phyloP scores from a whole-genome alignment of 2,113 vertebrate species.

The Sylvilagus bachmani region DNA sequence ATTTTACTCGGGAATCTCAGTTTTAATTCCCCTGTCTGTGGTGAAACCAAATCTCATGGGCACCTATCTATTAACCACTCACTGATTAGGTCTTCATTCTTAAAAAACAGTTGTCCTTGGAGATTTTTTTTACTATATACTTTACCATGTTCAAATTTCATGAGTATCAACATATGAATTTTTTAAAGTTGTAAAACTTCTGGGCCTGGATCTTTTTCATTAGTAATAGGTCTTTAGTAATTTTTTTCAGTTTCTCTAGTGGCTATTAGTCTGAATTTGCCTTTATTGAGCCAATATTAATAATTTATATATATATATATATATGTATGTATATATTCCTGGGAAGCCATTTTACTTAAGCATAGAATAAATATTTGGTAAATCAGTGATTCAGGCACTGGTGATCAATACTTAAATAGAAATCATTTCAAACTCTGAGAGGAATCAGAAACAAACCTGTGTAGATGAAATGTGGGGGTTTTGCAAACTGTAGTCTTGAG shows the following conservation, averaged over 20 bases:
- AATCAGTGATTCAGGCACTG: neutral
- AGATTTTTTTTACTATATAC: neutral
- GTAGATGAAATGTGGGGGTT: neutral
- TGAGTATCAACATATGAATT: neutral
- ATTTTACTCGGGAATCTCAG: neutral
- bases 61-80: neutral
- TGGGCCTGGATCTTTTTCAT: neutral
- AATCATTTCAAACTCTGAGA: neutral
- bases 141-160: neutral
- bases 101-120: neutral
- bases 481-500: neutral
- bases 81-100: neutral
- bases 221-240: neutral
- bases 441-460: neutral
- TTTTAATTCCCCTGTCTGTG: neutral
- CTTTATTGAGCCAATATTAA: slow-evolving; percentile 10
- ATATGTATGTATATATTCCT: neutral
- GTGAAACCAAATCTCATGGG: neutral
- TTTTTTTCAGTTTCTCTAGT: neutral
- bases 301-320: neutral
- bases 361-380: slow-evolving; percentile 41
- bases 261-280: neutral
- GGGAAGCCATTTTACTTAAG: neutral
- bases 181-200: neutral
- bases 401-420: neutral